Evolutionary conservation across 2,113 vertebrate species (phyloP).

Genomic region (Egretta garzetta): DNA sequence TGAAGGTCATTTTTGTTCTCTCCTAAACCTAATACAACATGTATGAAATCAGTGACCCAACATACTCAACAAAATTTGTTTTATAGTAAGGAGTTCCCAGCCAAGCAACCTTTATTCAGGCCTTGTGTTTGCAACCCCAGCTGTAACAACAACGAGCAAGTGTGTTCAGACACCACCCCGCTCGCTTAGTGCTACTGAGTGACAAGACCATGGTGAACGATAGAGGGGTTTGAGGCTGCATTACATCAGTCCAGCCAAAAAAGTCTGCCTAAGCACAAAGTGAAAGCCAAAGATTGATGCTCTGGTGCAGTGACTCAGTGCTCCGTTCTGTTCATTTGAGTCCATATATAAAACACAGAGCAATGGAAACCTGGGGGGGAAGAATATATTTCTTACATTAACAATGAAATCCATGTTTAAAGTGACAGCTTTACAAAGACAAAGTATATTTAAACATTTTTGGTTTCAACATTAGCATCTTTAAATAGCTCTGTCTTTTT

Average conservation of each 20-base stretch:
- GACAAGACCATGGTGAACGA: neutral
- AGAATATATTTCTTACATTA: neutral
- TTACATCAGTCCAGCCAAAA: neutral
- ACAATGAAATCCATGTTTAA: neutral
- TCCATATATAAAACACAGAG: neutral
- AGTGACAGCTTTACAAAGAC: neutral
- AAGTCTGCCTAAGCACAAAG: neutral
- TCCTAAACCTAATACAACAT: neutral
- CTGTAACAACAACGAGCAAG: slow-evolving; percentile 19
- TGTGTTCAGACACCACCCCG: neutral
- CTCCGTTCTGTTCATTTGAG: neutral
- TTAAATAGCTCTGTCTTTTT: neutral
- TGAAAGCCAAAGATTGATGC: neutral
- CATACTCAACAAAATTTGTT: neutral
- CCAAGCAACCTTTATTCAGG: neutral
- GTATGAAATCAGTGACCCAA: neutral
- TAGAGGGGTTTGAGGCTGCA: neutral
- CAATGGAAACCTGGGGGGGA: neutral
- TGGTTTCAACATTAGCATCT: neutral
- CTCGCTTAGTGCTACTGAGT: neutral
- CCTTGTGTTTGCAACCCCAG: neutral
- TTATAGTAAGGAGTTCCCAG: neutral
- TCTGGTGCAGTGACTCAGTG: neutral
- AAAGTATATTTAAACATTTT: neutral
- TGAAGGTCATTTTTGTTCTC: slow-evolving; percentile 4